These are phyloP conservation scores for Dendrolimus houi DNA, from an alignment of 2,888 invertebrate genomes.

Conservation along the genomic window DNA sequence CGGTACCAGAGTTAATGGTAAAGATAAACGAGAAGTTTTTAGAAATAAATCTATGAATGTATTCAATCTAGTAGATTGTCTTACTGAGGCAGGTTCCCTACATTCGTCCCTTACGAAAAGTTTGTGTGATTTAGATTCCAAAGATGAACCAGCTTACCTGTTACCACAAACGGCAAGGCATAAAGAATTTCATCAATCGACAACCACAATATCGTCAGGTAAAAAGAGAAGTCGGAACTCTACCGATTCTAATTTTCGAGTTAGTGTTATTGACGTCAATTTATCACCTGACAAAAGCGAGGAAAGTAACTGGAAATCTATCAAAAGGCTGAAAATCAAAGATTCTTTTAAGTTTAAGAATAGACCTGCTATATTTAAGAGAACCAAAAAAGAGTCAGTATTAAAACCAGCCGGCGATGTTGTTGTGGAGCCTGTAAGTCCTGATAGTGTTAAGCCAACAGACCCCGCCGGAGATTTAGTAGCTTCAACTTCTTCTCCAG, in stretches of 20 bases:
- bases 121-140: constrained; percentile 61
- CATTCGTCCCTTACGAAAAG: constrained; percentile 66
- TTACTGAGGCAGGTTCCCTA: constrained; percentile 57
- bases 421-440: constrained; percentile 57
- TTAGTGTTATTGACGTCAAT: constrained; percentile 52
- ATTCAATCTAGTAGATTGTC: constrained; percentile 64
- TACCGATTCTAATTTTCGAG: constrained; percentile 65
- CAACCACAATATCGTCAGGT: constrained; percentile 64
- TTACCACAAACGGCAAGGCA: constrained; percentile 46
- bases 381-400: constrained; percentile 57
- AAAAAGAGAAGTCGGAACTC: constrained; percentile 70
- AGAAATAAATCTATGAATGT: constrained; percentile 69
- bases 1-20: constrained; percentile 35
- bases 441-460: constrained; percentile 58
- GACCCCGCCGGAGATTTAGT: constrained; percentile 61
- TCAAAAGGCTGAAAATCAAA: constrained; percentile 68
- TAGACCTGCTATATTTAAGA: constrained; percentile 66
- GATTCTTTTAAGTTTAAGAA: constrained; percentile 72
- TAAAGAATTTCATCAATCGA: constrained; percentile 60
- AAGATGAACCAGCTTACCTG: constrained; percentile 53
- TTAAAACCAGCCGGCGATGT: constrained; percentile 59
- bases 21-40: constrained; percentile 68
- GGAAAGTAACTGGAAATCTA: constrained; percentile 70
- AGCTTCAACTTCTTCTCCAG: constrained; percentile 66
- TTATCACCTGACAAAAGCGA: constrained; percentile 63